Conservation (phyloP, 2,113 vertebrate genomes). For the Myiozetetes cayanensis region DNA sequence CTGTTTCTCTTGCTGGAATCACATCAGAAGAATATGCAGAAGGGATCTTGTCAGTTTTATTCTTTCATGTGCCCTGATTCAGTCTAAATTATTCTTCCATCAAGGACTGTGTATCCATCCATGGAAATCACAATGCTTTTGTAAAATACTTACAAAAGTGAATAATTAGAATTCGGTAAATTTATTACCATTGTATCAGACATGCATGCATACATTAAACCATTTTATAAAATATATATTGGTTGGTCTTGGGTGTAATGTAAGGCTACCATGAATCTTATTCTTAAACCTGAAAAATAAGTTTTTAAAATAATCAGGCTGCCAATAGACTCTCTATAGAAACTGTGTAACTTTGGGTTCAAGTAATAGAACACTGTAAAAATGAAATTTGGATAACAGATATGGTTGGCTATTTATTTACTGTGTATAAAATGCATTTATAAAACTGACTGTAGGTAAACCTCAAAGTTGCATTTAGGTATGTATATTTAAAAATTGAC, state of each 20-base stretch:
- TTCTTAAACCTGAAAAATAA: neutral
- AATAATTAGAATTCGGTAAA: slow-evolving; percentile 82
- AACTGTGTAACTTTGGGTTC: neutral
- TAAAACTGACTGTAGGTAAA: neutral
- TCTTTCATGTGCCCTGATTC: slow-evolving; percentile 79
- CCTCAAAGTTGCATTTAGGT: neutral
- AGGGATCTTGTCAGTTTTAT: slow-evolving; percentile 72
- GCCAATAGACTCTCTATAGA: neutral
- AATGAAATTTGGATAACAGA: neutral
- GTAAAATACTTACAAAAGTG: slow-evolving; percentile 89
- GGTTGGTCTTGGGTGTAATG: slow-evolving; percentile 6
- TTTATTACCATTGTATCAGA: slow-evolving; percentile 82
- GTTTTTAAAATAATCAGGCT: neutral
- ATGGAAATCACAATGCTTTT: slow-evolving; percentile 78
- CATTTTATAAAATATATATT: slow-evolving; percentile 79
- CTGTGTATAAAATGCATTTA: neutral
- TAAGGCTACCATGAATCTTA: neutral
- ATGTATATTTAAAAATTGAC: neutral
- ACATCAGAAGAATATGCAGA: slow-evolving; percentile 82
- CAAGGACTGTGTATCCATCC: slow-evolving; percentile 73
- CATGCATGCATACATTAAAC: slow-evolving; percentile 91
- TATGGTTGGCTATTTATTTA: neutral
- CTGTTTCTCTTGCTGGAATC: slow-evolving; percentile 88
- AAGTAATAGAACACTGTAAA: neutral
- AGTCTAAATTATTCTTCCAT: slow-evolving; percentile 73